Base-by-base conservation (phyloP, 2,797 vertebrate genomes). In the Fistularia tabacaria region DNA sequence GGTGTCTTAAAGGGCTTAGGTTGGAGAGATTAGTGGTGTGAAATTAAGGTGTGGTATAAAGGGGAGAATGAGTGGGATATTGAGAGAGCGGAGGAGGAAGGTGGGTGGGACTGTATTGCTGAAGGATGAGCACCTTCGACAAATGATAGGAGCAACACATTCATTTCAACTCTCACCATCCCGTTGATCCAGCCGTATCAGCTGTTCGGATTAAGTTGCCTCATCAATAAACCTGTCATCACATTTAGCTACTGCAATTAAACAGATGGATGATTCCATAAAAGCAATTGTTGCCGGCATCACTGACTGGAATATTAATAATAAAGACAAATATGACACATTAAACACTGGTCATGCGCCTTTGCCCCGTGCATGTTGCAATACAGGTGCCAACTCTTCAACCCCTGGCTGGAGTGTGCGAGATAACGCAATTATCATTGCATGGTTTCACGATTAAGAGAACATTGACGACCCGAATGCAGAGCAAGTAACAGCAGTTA, bases 171-270 rank as follows among this genome's bases (percentile, higher is more conserved):
- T 55, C 64, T 62, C 61, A 39, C 37, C 54, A 46, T 59, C 50
- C 50, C 54, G 36, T 58, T 76, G 81, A 86, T 79, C 66, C 59
- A 55, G 64, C 64, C 76, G 72, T 66, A 85, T 87, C 88, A 77
- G 77, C 80, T 78, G 69, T 66, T 77, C 75, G 69, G 75, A 74
- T 81, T 79, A 82, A 81, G 75, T 77, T 68, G 69, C 76, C 76
- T 74, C 82, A 87, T 88, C 85, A 87, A 88, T 87, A 87, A 84
- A 81, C 69, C 76, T 85, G 84, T 76, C 80, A 80, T 71, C 70
- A 73, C 76, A 62, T 85, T 83, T 75, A 79, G 74, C 69, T 62
- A 72, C 59, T 44, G 76, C 84, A 87, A 88, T 87, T 87, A 87
- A 88, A 84, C 79, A 86, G 83, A 85, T 81, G 80, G 81, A 85